These are phyloP conservation scores for Pseudeuparius sepicola DNA, from an alignment of 2,888 invertebrate genomes.

Conservation along the genomic window DNA sequence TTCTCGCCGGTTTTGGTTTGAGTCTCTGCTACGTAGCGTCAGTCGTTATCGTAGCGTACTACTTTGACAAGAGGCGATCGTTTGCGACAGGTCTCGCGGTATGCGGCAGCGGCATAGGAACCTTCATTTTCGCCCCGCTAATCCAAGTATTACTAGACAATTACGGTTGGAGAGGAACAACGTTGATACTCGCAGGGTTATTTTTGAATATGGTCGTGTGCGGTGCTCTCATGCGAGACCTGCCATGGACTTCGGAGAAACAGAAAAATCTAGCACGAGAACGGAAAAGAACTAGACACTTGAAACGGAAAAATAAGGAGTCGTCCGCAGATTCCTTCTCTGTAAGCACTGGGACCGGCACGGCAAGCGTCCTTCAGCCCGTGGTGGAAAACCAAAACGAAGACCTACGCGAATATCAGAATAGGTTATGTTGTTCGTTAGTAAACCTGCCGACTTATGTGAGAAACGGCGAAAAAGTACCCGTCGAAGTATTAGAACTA, in stretches of 20 bases:
- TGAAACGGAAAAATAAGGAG: conserved; percentile 44
- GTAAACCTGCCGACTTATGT: conserved; percentile 79
- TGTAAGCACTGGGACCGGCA: conserved; percentile 56
- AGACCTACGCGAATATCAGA: conserved; percentile 30
- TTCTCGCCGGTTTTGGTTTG: conserved; percentile 75
- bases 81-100: conserved; percentile 80
- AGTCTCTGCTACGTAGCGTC: conserved; percentile 84
- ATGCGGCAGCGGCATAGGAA: conserved; percentile 81
- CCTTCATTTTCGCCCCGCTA: conserved; percentile 76
- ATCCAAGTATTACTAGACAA: conserved; percentile 62
- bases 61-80: conserved; percentile 75
- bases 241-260: conserved; percentile 54
- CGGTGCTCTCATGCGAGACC: conserved; percentile 71
- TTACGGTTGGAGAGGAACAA: conserved; percentile 77
- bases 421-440: conserved; percentile 65
- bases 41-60: conserved; percentile 82
- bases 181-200: conserved; percentile 68
- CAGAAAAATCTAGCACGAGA: conserved; percentile 53
- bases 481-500: conserved; percentile 64
- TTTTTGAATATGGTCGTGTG: conserved; percentile 76
- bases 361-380: conserved; percentile 47
- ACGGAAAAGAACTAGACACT: conserved; percentile 50
- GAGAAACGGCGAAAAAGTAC: conserved; percentile 65
- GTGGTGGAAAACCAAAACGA: conserved; percentile 37
- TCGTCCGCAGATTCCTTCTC: conserved; percentile 64